Evolutionary conservation across 30 jellyfish, hydroid and myxozoan genomes (phyloP).

Genomic region (Aurelia aurita): DNA sequence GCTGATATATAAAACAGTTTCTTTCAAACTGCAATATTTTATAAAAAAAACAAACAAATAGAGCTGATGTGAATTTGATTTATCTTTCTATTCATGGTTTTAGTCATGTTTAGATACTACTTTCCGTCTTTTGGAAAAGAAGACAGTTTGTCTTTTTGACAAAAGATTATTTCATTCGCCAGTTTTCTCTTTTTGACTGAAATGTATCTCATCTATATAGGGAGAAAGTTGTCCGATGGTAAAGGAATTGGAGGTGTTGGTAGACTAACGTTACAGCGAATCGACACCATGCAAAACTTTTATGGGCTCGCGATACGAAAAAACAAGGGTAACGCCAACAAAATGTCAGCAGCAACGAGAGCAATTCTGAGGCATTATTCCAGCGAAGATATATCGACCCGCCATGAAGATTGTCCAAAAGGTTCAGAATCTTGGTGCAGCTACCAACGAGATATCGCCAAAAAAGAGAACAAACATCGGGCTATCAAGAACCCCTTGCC

Average conservation of each 20-base stretch:
- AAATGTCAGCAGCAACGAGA: constrained; percentile 24
- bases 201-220: constrained; percentile 2
- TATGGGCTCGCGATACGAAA: neutral
- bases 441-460: neutral
- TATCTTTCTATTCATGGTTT: no score
- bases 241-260: constrained; percentile 32
- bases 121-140: neutral
- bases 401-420: constrained; percentile 23
- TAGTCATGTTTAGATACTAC: neutral
- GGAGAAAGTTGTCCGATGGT: constrained; percentile 30
- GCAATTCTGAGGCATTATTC: constrained; percentile 19
- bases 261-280: neutral
- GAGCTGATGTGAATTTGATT: no score
- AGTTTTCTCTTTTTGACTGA: no score
- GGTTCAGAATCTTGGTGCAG: constrained; percentile 16
- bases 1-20: no score
- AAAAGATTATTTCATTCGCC: no score
- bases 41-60: no score
- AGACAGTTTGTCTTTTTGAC: neutral
- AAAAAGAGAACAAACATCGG: no score
- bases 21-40: no score
- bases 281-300: neutral
- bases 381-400: neutral
- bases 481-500: neutral
- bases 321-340: constrained; percentile 11